Evolutionary conservation across 2,113 vertebrate species (phyloP).

Genomic region (Tenebrosternarchus preto): DNA sequence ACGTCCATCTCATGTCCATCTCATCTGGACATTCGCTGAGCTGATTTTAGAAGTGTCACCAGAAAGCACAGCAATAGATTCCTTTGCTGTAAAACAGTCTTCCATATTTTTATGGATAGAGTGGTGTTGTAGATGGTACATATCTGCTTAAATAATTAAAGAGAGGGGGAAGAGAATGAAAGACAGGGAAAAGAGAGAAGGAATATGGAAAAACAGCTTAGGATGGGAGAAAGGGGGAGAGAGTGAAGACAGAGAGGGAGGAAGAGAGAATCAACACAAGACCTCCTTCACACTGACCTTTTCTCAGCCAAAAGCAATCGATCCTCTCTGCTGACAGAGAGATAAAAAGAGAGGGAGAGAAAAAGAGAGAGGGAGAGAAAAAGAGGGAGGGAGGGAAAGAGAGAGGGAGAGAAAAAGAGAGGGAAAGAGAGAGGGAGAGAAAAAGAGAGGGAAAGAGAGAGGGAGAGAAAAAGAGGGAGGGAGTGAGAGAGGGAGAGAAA

Average conservation of each 20-base stretch:
- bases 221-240: slow-evolving; percentile 8
- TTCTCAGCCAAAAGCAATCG: slow-evolving; percentile 36
- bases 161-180: not conserved
- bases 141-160: slow-evolving; percentile 45
- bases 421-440: not conserved
- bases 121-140: not conserved
- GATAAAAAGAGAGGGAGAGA: slow-evolving; percentile 11
- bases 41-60: not conserved
- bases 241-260: not conserved
- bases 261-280: slow-evolving; percentile 19
- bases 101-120: slow-evolving; percentile 1
- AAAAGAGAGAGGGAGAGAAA: slow-evolving; percentile 22
- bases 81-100: too few species aligned
- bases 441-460: too few species aligned
- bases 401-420: not conserved
- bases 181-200: too few species aligned
- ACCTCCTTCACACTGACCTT: slow-evolving; percentile 4
- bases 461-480: slow-evolving; percentile 14
- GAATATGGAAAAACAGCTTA: too few species aligned
- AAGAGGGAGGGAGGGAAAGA: slow-evolving; percentile 14
- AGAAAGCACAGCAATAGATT: too few species aligned
- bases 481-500: slow-evolving; percentile 6
- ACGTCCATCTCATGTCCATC: too few species aligned
- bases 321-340: slow-evolving; percentile 33
- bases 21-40: not conserved